A percentile compares a stretch with the other conserved stretches of the same genome.
Evolutionary conservation across 2,888 invertebrate genomes (phyloP).

Genomic region (Mesopsocus fuscifrons): DNA sequence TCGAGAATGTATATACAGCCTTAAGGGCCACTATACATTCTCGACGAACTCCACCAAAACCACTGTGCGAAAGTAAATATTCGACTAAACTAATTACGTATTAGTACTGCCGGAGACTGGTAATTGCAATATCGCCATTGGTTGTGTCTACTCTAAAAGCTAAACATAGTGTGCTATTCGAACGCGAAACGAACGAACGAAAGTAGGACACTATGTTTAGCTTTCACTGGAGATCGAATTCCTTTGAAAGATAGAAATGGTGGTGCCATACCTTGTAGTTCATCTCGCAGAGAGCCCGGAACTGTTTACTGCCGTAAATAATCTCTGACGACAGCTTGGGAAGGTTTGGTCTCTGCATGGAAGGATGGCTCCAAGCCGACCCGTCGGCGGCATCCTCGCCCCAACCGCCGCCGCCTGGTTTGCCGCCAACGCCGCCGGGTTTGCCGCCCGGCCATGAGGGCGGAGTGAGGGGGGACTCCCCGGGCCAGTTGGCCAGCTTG

Average conservation of each 20-base stretch:
- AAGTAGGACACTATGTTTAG: constrained; percentile 21
- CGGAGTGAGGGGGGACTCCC: constrained; percentile 16
- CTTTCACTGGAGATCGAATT: constrained; percentile 18
- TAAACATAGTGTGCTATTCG: constrained; percentile 38
- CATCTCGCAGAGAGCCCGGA: constrained; percentile 70
- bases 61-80: no score
- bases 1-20: no score
- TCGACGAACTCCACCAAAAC: no score
- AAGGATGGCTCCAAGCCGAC: constrained; percentile 41
- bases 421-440: constrained; percentile 28
- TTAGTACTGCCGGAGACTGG: no score
- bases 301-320: constrained; percentile 79
- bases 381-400: constrained; percentile 27
- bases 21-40: no score
- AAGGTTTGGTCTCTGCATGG: constrained; percentile 31
- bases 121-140: constrained; percentile 29
- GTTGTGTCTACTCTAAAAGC: constrained; percentile 21
- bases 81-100: no score
- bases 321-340: constrained; percentile 49
- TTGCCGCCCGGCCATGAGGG: constrained; percentile 31
- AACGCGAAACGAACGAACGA: constrained; percentile 24
- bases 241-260: no score
- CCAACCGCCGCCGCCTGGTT: constrained; percentile 28
- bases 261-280: constrained; percentile 71
- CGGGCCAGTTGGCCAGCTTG: constrained; percentile 22